Percentiles rank a stretch among this genome's conserved stretches.
Evolutionary conservation across 2,888 invertebrate species (phyloP).

Genomic region (Luffia ferchaultella): DNA sequence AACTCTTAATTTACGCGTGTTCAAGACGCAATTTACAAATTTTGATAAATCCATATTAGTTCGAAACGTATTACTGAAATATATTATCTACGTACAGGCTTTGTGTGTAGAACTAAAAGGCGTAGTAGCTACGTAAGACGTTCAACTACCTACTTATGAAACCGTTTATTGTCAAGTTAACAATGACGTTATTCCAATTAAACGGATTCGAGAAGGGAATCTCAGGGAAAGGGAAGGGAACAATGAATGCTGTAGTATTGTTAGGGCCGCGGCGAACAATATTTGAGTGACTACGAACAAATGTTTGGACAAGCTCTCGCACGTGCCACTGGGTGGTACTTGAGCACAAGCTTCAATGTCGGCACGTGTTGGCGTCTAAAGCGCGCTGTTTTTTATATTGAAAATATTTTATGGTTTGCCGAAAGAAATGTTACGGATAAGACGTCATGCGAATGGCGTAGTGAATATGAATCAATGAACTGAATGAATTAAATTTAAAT

Average conservation of each 20-base stretch:
- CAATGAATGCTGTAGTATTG: slow-evolving; percentile 4
- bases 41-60: too few relatives aligned
- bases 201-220: background rate
- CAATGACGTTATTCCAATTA: background rate
- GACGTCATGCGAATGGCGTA: too few relatives aligned
- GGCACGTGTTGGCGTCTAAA: background rate
- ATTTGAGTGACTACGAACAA: slow-evolving; percentile 8
- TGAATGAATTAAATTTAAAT: too few relatives aligned
- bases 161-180: background rate
- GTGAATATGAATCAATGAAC: too few relatives aligned
- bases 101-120: too few relatives aligned
- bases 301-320: slow-evolving; percentile 5
- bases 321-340: background rate
- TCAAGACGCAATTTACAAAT: too few relatives aligned
- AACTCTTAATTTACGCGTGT: too few relatives aligned
- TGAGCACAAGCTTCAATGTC: background rate
- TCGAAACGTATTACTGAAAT: too few relatives aligned
- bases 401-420: too few relatives aligned
- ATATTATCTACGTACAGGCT: too few relatives aligned
- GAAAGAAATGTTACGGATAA: too few relatives aligned
- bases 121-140: background rate
- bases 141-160: background rate
- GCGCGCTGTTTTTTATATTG: background rate
- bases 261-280: slow-evolving; percentile 3
- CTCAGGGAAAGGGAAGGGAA: background rate